A percentile compares a stretch with the other conserved stretches of the same genome.
phyloP scores from a whole-genome alignment of 2,113 vertebrate genomes.

The Synchiropus splendidus region DNA sequence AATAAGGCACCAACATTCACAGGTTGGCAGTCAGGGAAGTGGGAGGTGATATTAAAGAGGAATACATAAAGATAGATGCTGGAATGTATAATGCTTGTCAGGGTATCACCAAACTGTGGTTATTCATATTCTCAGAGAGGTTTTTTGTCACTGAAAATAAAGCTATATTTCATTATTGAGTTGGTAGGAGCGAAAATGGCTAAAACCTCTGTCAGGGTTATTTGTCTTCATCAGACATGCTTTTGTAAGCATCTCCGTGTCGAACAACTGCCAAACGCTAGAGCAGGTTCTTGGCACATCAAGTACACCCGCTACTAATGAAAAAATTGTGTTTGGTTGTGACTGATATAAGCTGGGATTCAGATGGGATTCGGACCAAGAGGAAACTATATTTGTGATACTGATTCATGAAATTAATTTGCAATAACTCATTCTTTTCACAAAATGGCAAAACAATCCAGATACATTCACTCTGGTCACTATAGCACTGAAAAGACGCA shows the following conservation, averaged over 20 bases:
- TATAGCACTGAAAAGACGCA: too few relatives aligned
- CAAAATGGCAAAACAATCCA: too few relatives aligned
- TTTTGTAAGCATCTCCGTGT: background rate
- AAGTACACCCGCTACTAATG: background rate
- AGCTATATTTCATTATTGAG: conserved; percentile 13
- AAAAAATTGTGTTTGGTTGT: background rate
- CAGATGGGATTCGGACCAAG: too few relatives aligned
- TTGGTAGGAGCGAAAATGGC: conserved; percentile 3
- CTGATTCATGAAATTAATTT: too few relatives aligned
- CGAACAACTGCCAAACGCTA: background rate
- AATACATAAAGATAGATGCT: conserved; percentile 23
- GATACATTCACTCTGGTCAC: too few relatives aligned
- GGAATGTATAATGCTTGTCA: conserved; percentile 10
- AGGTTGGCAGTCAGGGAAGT: conserved; percentile 8
- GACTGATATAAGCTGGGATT: too few relatives aligned
- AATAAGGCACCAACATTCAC: conserved; percentile 61
- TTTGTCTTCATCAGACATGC: conserved; percentile 6
- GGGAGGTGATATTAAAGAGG: conserved; percentile 13
- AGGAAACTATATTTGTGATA: too few relatives aligned
- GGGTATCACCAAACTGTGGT: conserved; percentile 23
- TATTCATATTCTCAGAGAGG: background rate
- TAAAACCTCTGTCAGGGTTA: too few relatives aligned
- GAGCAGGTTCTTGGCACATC: background rate
- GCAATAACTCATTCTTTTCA: too few relatives aligned
- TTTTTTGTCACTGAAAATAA: conserved; percentile 13